Percentiles rank a stretch among this genome's conserved stretches.
Conservation (phyloP, 1,140 invertebrate genomes). For the Eubasilissa regina region DNA sequence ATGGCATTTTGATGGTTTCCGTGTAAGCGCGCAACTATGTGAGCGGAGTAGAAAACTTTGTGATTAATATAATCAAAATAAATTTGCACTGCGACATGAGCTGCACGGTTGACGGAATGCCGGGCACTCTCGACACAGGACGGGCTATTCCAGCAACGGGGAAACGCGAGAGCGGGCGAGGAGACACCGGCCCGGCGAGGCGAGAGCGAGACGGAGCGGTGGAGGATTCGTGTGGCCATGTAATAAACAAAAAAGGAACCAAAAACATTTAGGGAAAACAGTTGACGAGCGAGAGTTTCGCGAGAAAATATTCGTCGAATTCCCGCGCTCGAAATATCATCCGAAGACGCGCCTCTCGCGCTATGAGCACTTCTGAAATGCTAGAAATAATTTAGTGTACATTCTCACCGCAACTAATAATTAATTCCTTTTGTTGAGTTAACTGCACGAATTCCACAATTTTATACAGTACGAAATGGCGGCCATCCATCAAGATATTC, state of each 20-base stretch:
- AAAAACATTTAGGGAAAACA: constrained; percentile 37
- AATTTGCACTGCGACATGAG: constrained; percentile 37
- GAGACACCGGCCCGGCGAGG: neutral
- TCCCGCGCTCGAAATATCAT: constrained; percentile 35
- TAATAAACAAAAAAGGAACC: constrained; percentile 24
- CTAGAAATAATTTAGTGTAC: neutral
- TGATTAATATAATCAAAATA: constrained; percentile 23
- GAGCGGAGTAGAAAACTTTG: constrained; percentile 1
- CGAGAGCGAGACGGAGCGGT: neutral
- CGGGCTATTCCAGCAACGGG: neutral
- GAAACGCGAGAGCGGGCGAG: neutral
- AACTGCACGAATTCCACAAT: neutral
- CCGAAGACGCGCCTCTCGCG: neutral
- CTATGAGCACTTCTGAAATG: constrained; percentile 1
- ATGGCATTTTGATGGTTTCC: constrained; percentile 22
- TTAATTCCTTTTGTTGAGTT: neutral
- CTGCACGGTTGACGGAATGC: constrained; percentile 19
- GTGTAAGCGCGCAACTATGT: constrained; percentile 18
- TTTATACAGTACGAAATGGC: neutral
- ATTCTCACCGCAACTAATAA: neutral
- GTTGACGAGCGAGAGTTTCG: constrained; percentile 3
- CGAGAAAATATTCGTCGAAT: constrained; percentile 31
- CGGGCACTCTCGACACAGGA: neutral
- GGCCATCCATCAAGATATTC: constrained; percentile 15
- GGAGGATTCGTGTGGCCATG: constrained; percentile 21